Evolutionary conservation across 2,797 vertebrate species (phyloP), one percentile per base, ranked within the genome.

Genomic region (Chromis chromis): DNA sequence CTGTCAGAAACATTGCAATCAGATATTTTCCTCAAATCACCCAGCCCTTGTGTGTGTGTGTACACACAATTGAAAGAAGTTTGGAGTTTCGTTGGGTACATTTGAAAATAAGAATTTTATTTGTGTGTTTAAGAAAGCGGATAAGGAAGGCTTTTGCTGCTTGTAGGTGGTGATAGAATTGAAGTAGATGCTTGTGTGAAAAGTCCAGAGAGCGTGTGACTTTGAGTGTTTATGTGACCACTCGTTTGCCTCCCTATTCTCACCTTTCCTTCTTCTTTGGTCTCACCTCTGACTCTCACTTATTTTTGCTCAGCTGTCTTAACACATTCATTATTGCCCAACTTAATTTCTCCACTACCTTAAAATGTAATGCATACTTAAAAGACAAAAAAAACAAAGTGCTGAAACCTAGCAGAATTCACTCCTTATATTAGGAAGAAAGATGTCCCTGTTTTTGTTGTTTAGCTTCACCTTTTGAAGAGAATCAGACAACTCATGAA

Each of bases 401-500:
- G 13, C n/a, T n/a, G 10, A 67, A 48, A 57, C 13, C 28, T 59
- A 13, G 12, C 17, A 60, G 24, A 67, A 39, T 49, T 59, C 9
- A 28, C 14, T 50, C 3, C 9, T 22, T 19, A 28, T 27, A 55
- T 73, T 25, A 59, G 63, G 54, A 44, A 50, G 21, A 53, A 31
- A 64, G 28, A 31, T 27, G 4, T 31, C 19, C 21, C 61, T 25
- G 2, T 39, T 65, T 58, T 36, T 61, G 16, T 36, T 66, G n/a
- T 21, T 33, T 39, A 57, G 39, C 33, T 66, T 57, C 16, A 39
- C 24, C 66, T 62, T 80, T 78, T 70, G 19, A 70, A 21, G 40
- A 62, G 28, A 71, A 77, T 85, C 40, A 79, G 65, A 82, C 56
- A 57, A 71, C 19, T 17, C 50, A 11, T 6, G 28, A 69, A 54